Conservation (phyloP, 2,113 vertebrate species). For the Protomyctophum bolini region DNA sequence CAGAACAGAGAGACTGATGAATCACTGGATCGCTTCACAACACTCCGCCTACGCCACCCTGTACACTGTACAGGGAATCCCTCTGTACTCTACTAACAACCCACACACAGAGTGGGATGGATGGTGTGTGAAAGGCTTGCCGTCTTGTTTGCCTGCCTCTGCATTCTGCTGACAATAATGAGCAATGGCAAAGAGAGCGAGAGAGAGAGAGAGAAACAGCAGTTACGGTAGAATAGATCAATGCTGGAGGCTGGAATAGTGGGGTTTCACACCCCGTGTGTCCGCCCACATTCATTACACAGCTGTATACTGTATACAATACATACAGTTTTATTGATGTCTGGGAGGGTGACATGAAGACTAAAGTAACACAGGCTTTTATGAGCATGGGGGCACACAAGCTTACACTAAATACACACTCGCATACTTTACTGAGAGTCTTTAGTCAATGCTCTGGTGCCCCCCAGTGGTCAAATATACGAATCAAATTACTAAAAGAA, state of each 20-base stretch:
- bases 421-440: background rate
- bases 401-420: background rate
- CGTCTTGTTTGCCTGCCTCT: conserved; percentile 29
- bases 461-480: conserved; percentile 7
- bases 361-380: no score
- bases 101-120: conserved; percentile 1
- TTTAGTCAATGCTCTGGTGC: background rate
- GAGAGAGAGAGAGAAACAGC: background rate
- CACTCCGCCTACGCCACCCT: background rate
- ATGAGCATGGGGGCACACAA: background rate
- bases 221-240: background rate
- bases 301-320: background rate
- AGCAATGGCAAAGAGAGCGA: conserved; percentile 11
- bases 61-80: background rate
- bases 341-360: no score
- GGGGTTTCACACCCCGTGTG: background rate
- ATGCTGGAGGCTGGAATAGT: background rate
- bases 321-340: no score
- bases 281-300: background rate
- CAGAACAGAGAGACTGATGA: no score
- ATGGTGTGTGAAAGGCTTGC: background rate
- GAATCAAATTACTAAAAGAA: background rate
- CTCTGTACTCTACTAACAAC: background rate
- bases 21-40: no score
- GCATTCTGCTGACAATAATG: conserved; percentile 32